Evolutionary conservation across 2,113 vertebrate genomes (phyloP), one percentile per base, ranked within the genome.

Genomic region (Fregata magnificens): DNA sequence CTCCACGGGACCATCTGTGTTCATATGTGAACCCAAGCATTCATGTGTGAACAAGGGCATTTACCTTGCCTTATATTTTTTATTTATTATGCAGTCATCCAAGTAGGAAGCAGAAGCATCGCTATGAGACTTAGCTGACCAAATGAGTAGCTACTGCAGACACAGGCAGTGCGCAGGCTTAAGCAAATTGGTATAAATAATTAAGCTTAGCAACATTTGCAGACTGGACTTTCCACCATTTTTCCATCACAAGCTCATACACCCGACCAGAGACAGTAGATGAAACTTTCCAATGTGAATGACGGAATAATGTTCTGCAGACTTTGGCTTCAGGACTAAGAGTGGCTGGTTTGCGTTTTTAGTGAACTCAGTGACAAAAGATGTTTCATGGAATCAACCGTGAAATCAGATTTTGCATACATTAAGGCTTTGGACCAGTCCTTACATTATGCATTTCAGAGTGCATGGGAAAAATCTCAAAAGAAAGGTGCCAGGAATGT

Each of bases 351-450:
- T 96, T 94, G 86, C 65, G 50, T 90, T 91, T 95, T 83, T 70
- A 55, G 78, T 61, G 81, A 91, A 92, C 77, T 47, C 32, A 2
- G 52, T 70, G 86, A 92, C 86, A 97, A 95, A 93, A 95, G 83
- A 95, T 66, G 40, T 55, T 91, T 90, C 66, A 93, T 53, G 66
- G 94, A 85, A 96, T 91, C 83, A 77, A 76, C 81, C 44, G 4
- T 93, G 86, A 95, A 96, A 97, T 94, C 78, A 65, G 86, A 92
- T 95, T 97, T 92, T 93, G 93, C 91, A 95, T 96, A 87, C 69
- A 42, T 95, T 91, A 92, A 79, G 73, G 70, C 69, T 84, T 79
- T 77, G 91, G 88, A 87, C 62, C 49, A 85, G 66, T 82, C 56
- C 65, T 79, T 95, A 93, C 36, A 52, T 67, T 72, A 38, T 65